phyloP scores from a whole-genome alignment of 1,140 invertebrate genomes.

The Apis dorsata region DNA sequence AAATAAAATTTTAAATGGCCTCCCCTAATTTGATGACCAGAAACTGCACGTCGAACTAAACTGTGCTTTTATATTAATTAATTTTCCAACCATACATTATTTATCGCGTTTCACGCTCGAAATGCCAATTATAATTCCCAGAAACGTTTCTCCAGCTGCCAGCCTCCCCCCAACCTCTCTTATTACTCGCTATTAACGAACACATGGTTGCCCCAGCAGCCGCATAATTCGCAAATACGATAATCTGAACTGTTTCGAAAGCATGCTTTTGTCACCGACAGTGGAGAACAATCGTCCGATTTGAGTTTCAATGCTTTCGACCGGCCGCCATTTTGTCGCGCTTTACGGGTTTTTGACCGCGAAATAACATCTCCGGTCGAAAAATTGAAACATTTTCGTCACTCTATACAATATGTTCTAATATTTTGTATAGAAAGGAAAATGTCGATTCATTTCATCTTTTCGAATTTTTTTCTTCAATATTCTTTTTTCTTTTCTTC shows the following conservation, averaged over 20 bases:
- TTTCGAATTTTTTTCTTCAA: background rate
- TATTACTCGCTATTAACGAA: constrained; percentile 21
- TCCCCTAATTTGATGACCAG: too few species aligned
- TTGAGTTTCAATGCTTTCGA: background rate
- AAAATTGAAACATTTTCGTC: background rate
- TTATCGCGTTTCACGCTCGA: constrained; percentile 4
- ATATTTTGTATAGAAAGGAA: background rate
- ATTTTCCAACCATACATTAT: background rate
- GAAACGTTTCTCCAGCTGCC: constrained; percentile 5
- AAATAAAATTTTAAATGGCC: too few species aligned
- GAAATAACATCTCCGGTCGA: background rate
- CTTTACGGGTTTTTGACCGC: background rate
- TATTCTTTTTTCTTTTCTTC: background rate
- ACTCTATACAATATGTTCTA: rapidly evolving
- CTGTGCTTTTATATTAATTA: background rate
- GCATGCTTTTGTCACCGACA: constrained; percentile 6
- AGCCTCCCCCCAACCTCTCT: background rate
- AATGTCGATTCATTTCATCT: too few species aligned
- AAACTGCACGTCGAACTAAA: background rate
- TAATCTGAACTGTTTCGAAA: constrained; percentile 21
- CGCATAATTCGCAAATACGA: constrained; percentile 12
- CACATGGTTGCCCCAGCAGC: background rate
- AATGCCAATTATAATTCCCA: constrained; percentile 17
- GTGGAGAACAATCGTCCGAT: background rate
- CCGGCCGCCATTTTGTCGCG: background rate